Evolutionary conservation across 2,113 vertebrate species (phyloP), one percentile per base, ranked within the genome.

Genomic region (Upupa epops): DNA sequence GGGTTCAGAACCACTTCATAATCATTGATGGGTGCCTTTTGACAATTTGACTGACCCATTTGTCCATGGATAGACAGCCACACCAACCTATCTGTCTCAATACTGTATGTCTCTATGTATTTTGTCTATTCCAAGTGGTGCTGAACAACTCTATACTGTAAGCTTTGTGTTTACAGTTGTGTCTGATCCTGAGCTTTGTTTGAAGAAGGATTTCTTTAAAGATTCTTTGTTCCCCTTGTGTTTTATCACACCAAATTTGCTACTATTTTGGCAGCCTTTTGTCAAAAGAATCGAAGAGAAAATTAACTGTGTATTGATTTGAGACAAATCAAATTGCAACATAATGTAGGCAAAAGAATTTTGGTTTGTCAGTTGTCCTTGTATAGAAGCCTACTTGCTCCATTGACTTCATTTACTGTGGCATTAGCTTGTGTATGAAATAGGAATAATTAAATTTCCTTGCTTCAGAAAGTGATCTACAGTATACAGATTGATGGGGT

Each of bases 391-490:
- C n/a, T 61, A 36, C 56, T 58, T 83, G 9, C 5, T 66, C 49
- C 51, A 3, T 73, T 70, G 68, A 65, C 42, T 85, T 93, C 5
- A 1, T 29, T 91, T 80, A 52, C 22, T 36, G 40, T 13, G 20
- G 15, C 55, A 72, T 74, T 85, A 93, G 60, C 58, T 91, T 85
- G 28, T 71, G 59, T 51, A 34, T 85, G 83, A 88, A 93, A 83
- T 24, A 66, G 11, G 25, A 31, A 76, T 66, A 90, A 90, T 76
- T 48, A 63, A 20, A 71, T 80, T 88, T 90, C 31, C 7, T 80
- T 92, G 56, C 52, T 63, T 71, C 51, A 69, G 80, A 69, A 93
- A 69, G 29, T 85, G 36, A 68, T 63, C 79, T 88, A 65, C 9
- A 69, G 26, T n/a, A 65, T 60, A 49, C 22, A 36, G 59, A 83